Evolutionary conservation across 2,113 vertebrate genomes (phyloP), one percentile per base, ranked within the genome.

Genomic region (Fregetta grallaria): DNA sequence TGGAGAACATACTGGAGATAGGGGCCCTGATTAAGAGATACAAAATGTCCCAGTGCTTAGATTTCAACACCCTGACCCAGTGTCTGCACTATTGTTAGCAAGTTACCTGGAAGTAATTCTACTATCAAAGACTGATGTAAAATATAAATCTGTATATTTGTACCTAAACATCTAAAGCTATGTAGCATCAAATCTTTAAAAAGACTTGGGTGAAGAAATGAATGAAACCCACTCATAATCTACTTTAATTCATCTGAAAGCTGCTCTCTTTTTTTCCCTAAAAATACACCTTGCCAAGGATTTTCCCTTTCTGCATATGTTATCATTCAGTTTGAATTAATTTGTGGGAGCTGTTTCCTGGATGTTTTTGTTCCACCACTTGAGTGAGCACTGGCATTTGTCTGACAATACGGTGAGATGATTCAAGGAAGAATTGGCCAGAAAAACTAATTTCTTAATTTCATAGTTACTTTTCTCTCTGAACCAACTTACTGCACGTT

Each of bases 371-470:
- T 85, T 91, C 73, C 56, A 63, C 71, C 76, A 40, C 50, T 87
- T 89, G 59, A 95, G 65, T 61, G 89, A 92, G 67, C 34, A 68
- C 72, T 91, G 89, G 62, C 86, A 76, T 83, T 92, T 79, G 30
- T 66, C 62, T 92, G 30, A 88, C 52, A 92, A 72, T 67, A 82
- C 8, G 9, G 66, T 79, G 82, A 94, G 52, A 82, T 59, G 82
- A 96, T 71, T 94, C 70, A 88, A 82, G 61, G 74, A 95, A 90
- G 49, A 92, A 62, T 7, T 94, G 75, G n/a, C 56, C 61, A 65
- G 71, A 82, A 92, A 94, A 92, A 59, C 4, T 10, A 42, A 92
- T 86, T 90, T 86, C 82, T 95, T 92, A 50, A 88, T 86, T 86
- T 88, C 40, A 29, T 13, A 55, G 42, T 85, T 85, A 34, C 22